Evolutionary conservation across 2,113 vertebrate species (phyloP).

Genomic region (Rhabdornis inornatus): DNA sequence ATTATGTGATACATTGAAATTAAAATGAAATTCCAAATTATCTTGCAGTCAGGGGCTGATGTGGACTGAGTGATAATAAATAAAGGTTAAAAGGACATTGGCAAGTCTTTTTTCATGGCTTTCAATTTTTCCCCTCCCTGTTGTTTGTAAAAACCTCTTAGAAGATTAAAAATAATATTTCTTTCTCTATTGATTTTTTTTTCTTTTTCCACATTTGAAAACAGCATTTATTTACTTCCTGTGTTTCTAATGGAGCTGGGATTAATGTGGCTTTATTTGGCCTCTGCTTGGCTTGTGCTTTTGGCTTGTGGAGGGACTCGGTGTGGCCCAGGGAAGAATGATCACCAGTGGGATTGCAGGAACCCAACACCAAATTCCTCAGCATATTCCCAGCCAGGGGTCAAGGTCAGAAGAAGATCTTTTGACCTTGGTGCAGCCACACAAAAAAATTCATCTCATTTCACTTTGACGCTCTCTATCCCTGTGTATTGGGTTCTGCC

Average conservation of each 20-base stretch:
- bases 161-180: conserved; percentile 84
- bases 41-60: conserved; percentile 72
- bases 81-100: conserved; percentile 77
- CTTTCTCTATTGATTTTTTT: conserved; percentile 76
- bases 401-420: background rate
- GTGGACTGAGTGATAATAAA: conserved; percentile 77
- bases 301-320: background rate
- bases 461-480: fast-evolving
- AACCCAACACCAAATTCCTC: background rate
- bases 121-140: conserved; percentile 72
- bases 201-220: conserved; percentile 71
- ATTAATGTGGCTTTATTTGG: conserved; percentile 64
- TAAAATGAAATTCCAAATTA: conserved; percentile 82
- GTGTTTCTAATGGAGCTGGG: conserved; percentile 70
- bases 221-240: conserved; percentile 74
- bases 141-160: conserved; percentile 78
- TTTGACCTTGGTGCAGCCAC: background rate
- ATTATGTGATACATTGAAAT: conserved; percentile 76
- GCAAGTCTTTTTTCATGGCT: conserved; percentile 74
- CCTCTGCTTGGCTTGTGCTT: conserved; percentile 8
- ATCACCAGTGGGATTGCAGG: background rate
- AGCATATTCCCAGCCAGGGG: background rate
- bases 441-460: background rate
- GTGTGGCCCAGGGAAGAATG: background rate
- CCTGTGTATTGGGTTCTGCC: background rate